These are phyloP conservation scores for Centropyge bicolor DNA, from an alignment of 2,797 vertebrate species.

Conservation along the genomic window DNA sequence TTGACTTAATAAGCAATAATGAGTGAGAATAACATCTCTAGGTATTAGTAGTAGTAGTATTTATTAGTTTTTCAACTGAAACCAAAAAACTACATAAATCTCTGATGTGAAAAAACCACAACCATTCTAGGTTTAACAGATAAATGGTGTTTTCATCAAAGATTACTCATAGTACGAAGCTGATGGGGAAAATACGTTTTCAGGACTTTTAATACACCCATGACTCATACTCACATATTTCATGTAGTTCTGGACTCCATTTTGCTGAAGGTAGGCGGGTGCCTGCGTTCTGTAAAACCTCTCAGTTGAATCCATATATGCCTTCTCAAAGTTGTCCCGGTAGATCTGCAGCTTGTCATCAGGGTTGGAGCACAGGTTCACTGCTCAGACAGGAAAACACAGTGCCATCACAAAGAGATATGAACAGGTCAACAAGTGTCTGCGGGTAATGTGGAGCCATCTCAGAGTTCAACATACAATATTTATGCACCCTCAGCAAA, in stretches of 20 bases:
- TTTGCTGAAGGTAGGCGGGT: constrained; percentile 96
- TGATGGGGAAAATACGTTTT: background rate
- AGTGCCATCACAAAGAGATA: background rate
- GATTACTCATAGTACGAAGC: no score
- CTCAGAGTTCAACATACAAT: background rate
- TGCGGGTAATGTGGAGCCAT: background rate
- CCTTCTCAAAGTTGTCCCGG: constrained; percentile 99
- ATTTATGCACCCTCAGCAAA: background rate
- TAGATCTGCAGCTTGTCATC: constrained; percentile 99
- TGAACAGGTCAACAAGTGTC: background rate
- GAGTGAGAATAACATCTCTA: constrained; percentile 2
- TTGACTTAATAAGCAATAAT: constrained; percentile 78
- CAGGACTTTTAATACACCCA: background rate
- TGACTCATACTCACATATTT: constrained; percentile 93
- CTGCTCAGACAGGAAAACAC: constrained; percentile 78
- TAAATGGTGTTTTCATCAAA: no score
- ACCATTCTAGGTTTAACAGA: no score
- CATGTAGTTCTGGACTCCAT: constrained; percentile 99
- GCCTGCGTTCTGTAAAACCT: constrained; percentile 98
- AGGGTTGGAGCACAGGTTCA: constrained; percentile 97
- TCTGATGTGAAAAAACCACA: no score
- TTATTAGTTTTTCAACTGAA: no score
- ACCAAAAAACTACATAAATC: no score
- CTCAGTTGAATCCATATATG: constrained; percentile 97
- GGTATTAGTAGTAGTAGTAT: no score